Evolutionary conservation across 1,140 invertebrate species (phyloP), one percentile per base, ranked within the genome.

Genomic region (Drosophila lacertosa): DNA sequence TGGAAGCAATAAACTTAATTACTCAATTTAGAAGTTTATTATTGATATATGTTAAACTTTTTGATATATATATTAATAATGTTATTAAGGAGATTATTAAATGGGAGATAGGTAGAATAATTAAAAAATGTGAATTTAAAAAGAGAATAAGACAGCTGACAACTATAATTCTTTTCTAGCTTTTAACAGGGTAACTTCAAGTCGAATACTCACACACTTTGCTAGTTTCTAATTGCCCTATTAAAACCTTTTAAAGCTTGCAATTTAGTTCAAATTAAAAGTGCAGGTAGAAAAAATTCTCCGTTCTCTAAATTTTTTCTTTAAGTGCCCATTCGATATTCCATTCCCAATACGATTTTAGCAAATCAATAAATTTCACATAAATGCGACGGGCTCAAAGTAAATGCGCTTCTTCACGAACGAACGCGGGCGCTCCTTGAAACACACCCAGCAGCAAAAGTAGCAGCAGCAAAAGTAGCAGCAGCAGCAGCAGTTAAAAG

Each of bases 291-390:
- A 32, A 40, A 68, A 29, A 35, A 47, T 51, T 32, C 26, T 18
- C 16, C 22, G 5, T 40, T 3, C 26, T 15, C 24, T 18, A n/a
- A 18, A 35, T 18, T 9, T n/a, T n/a, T n/a, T n/a, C n/a, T n/a
- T 45, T 22, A 35, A 32, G 32, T 48, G 51, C 55, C 24, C 32
- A 37, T 51, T 40, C 40, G 70, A 63, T 48, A 74, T 79, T 81
- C 68, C 65, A 71, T 75, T 74, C 74, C 67, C 64, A 71, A n/a
- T n/a, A n/a, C n/a, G n/a, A n/a, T n/a, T 74, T 88, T 81, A 54
- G 69, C 74, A 55, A 86, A 84, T 86, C 80, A 59, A 88, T 88
- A 77, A 88, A 74, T 86, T 81, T 86, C 53, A 80, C 71, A 86
- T 82, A 63, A 82, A 82, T 86, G 65, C 42, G 22, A n/a, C 2